Conservation (phyloP, 2,888 invertebrate species). For the Lampropteryx suffumata region DNA sequence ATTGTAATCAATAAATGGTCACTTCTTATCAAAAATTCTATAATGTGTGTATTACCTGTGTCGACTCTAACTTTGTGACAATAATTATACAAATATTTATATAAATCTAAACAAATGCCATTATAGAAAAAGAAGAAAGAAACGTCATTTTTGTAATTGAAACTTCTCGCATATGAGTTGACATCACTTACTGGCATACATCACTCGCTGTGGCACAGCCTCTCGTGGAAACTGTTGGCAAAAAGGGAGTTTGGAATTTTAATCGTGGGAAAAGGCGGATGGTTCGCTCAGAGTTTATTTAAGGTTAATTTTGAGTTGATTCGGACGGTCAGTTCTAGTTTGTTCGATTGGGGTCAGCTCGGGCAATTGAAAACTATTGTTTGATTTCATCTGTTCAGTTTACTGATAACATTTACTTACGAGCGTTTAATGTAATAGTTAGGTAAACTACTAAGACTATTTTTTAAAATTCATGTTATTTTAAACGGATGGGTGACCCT, state of each 20-base stretch:
- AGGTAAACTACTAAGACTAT: constrained; percentile 3
- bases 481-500: too few relatives aligned
- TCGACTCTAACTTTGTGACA: too few relatives aligned
- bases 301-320: constrained; percentile 71
- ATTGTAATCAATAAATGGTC: too few relatives aligned
- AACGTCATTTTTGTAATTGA: too few relatives aligned
- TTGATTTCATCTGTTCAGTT: constrained; percentile 36
- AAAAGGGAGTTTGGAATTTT: constrained; percentile 60
- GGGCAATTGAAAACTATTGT: constrained; percentile 32
- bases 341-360: constrained; percentile 51
- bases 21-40: too few relatives aligned
- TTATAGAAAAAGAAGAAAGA: too few relatives aligned
- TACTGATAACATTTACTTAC: constrained; percentile 26
- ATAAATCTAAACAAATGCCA: too few relatives aligned
- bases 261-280: constrained; percentile 59
- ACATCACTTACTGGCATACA: too few relatives aligned
- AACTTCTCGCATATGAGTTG: too few relatives aligned
- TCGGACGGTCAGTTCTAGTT: constrained; percentile 62
- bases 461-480: too few relatives aligned
- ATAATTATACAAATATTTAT: too few relatives aligned
- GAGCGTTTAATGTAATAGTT: constrained; percentile 6
- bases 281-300: constrained; percentile 61
- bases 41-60: too few relatives aligned
- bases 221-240: constrained; percentile 40
- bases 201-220: neutral